Evolutionary conservation across 2,797 vertebrate genomes (phyloP), one percentile per base, ranked within the genome.

Genomic region (Adelosebastes latens): DNA sequence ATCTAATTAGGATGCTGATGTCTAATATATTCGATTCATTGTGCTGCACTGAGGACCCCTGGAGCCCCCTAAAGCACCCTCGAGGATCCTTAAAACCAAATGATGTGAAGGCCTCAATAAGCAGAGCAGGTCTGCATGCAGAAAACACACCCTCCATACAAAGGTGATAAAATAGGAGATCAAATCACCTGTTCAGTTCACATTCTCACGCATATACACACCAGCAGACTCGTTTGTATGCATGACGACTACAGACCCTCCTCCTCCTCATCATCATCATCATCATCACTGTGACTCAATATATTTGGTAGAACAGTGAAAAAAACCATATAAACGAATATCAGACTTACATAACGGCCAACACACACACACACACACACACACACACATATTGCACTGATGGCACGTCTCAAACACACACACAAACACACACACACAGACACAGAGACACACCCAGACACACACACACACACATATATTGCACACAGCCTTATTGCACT

Each of bases 281-380:
- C 74, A 70, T 75, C 83, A 72, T 42, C 68, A 88, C 46, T n/a
- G 9, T 69, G 70, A 83, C 66, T 84, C 66, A 74, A 69, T 59
- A 22, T 39, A 66, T 85, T 79, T 80, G 61, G 29, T 29, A 16
- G 4, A 81, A 64, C 22, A 25, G 6, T 71, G n/a, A 82, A 80
- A 82, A 80, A 36, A 64, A 16, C 42, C 6, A 52, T 58, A 53
- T 55, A 56, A 86, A 75, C 55, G 66, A 84, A 72, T 20, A 27
- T 46, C 27, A 49, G 55, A 80, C 75, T 92, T 93, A 91, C 82
- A 86, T 92, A 92, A 91, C 79, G 22, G 4, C 8, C 20, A 76
- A 82, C 72, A 81, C 76, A 74, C 58, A 73, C 46, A 31, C 72
- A 53, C 20, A 49, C 68, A 61, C 52, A 60, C 39, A 56, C 69